Conservation (phyloP, 2,113 vertebrate genomes). For the Chamaetylas fuelleborni region DNA sequence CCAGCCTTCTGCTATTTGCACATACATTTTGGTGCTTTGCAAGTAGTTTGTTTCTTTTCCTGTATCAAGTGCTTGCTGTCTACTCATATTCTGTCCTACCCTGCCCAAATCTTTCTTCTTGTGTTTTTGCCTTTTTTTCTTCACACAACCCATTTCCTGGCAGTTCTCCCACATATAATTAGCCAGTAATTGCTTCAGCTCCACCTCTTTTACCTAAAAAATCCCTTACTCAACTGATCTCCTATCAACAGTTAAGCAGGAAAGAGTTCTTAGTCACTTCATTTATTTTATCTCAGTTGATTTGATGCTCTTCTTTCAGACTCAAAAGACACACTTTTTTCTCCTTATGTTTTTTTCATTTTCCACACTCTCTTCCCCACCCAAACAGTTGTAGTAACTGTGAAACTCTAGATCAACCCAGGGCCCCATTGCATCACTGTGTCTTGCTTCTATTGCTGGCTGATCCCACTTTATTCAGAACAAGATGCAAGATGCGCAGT, state of each 20-base stretch:
- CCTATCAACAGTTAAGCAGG: background rate
- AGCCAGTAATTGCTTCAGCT: slow-evolving; percentile 2
- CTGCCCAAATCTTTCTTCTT: background rate
- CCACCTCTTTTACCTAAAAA: background rate
- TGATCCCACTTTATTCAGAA: background rate
- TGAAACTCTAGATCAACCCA: background rate
- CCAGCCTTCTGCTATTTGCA: background rate
- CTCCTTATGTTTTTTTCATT: background rate
- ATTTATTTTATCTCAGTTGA: background rate
- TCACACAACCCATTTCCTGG: background rate
- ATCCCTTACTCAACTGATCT: background rate
- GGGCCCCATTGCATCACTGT: background rate
- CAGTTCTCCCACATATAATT: background rate
- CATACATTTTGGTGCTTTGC: background rate
- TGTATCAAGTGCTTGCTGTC: background rate
- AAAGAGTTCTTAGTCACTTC: background rate
- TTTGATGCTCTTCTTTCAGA: background rate
- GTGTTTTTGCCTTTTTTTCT: background rate
- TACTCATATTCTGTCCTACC: background rate
- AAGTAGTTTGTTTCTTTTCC: background rate
- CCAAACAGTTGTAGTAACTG: background rate
- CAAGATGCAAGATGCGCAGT: background rate
- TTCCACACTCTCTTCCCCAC: background rate
- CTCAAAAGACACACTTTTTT: background rate
- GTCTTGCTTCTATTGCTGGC: background rate